Evolutionary conservation across 1,140 invertebrate species (phyloP).

Genomic region (honey bee (Apis mellifera)): Amel_HAv3.1 CM009946.2:4539001-4539500

Average conservation of each 20-base stretch:
- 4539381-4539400: background rate
- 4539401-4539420: background rate
- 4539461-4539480: background rate
- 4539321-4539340: conserved; percentile 27
- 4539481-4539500: background rate
- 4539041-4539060: too few species aligned
- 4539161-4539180: conserved; percentile 14
- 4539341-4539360: background rate
- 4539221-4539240: conserved; percentile 44
- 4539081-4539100: too few species aligned
- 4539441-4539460: background rate
- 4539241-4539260: conserved; percentile 45
- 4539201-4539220: background rate
- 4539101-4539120: background rate
- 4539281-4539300: conserved; percentile 39
- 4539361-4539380: background rate
- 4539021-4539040: too few species aligned
- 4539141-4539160: too few species aligned
- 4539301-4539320: conserved; percentile 53
- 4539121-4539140: too few species aligned
- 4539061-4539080: too few species aligned
- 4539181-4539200: background rate
- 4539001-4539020: too few species aligned
- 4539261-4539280: conserved; percentile 49
- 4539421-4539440: background rate